Evolutionary conservation across 1,140 invertebrate genomes (phyloP).

Genomic region (Drosophila pachea): DNA sequence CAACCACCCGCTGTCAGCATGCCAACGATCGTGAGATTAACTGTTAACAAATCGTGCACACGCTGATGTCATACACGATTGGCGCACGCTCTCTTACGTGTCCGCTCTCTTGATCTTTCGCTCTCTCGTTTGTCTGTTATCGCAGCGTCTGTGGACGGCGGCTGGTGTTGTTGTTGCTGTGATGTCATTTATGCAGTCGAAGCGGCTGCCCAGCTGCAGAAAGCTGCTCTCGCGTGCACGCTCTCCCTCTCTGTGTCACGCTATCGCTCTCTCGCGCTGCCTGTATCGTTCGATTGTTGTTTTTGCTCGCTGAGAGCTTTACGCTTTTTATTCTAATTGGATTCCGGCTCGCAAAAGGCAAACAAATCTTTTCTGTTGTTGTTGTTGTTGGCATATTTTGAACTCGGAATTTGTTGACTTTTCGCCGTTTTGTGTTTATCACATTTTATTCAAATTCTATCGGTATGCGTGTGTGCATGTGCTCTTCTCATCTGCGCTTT

Average conservation of each 20-base stretch:
- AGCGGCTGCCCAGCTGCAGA: conserved; percentile 26
- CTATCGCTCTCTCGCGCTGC: not conserved
- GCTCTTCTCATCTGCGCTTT: conserved; percentile 28
- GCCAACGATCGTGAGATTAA: conserved; percentile 57
- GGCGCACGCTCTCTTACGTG: conserved; percentile 6
- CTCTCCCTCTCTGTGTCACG: not conserved
- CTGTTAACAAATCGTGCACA: conserved; percentile 77
- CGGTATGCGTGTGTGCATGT: conserved; percentile 3
- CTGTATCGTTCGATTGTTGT: conserved; percentile 8
- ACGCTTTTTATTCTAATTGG: conserved; percentile 62
- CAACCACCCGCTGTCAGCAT: not conserved
- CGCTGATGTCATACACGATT: conserved; percentile 70
- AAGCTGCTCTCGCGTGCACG: not conserved
- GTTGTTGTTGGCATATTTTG: conserved; percentile 33
- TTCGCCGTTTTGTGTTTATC: conserved; percentile 62
- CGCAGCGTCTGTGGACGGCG: conserved; percentile 24
- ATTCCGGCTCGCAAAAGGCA: conserved; percentile 49
- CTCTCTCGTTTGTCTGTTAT: conserved; percentile 23
- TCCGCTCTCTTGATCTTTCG: conserved; percentile 5
- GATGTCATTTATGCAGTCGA: conserved; percentile 41
- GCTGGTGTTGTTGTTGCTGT: conserved; percentile 30
- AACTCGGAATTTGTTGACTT: conserved; percentile 69
- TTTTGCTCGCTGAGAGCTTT: conserved; percentile 22
- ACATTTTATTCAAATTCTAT: conserved; percentile 48
- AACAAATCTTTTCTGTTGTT: conserved; percentile 16